Conservation (phyloP, 2,888 invertebrate genomes). For the Polydrusus pterygomalis region DNA sequence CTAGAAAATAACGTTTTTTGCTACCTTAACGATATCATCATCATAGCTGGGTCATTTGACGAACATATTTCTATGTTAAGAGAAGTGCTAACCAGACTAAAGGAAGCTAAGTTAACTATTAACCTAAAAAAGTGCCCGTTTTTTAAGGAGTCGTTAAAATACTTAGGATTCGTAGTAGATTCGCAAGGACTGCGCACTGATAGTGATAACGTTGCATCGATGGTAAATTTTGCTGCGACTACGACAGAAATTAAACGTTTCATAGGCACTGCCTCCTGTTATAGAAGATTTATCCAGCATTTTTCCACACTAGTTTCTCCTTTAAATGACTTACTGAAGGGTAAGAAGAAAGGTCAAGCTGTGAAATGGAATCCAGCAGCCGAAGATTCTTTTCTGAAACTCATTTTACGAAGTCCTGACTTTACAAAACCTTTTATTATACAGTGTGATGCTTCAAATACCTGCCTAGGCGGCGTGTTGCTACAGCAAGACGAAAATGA, state of each 20-base stretch:
- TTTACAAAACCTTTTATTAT: no score
- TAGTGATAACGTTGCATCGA: constrained; percentile 31
- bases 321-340: no score
- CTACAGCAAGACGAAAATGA: constrained; percentile 29
- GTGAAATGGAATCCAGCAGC: constrained; percentile 57
- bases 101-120: no score
- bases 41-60: no score
- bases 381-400: constrained; percentile 45
- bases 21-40: no score
- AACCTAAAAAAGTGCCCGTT: constrained; percentile 28
- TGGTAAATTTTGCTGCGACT: constrained; percentile 54
- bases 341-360: no score
- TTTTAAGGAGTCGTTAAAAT: constrained; percentile 40
- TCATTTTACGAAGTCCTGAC: constrained; percentile 58
- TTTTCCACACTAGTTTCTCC: constrained; percentile 19
- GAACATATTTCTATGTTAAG: no score
- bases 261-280: constrained; percentile 57
- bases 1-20: no score
- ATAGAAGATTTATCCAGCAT: constrained; percentile 29
- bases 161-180: constrained; percentile 46
- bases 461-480: constrained; percentile 33
- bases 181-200: no score
- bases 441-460: constrained; percentile 62
- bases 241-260: constrained; percentile 62
- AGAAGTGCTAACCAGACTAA: no score